Evolutionary conservation across 2,888 invertebrate genomes (phyloP).

Genomic region (Drosophila diplacantha): DNA sequence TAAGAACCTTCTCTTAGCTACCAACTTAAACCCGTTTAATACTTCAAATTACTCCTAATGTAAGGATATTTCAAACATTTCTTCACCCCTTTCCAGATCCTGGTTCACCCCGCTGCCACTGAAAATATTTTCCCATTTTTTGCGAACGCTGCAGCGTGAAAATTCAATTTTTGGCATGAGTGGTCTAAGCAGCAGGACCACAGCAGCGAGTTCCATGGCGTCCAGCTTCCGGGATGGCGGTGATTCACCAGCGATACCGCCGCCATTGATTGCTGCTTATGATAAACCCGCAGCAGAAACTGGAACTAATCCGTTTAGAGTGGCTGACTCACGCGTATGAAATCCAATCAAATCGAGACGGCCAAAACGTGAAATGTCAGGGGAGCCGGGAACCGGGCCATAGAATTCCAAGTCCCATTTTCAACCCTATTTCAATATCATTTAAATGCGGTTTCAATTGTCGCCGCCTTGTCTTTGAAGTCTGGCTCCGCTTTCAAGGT

Average conservation of each 20-base stretch:
- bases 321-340: constrained; percentile 21
- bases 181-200: constrained; percentile 39
- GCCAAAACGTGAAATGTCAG: constrained; percentile 35
- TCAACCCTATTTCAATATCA: neutral
- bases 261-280: constrained; percentile 10
- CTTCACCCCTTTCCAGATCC: neutral
- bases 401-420: constrained; percentile 11
- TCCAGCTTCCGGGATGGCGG: constrained; percentile 17
- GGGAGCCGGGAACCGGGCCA: neutral
- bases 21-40: neutral
- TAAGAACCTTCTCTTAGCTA: neutral
- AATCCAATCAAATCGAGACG: constrained; percentile 13
- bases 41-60: neutral
- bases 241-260: constrained; percentile 20
- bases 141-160: constrained; percentile 30
- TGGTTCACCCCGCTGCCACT: neutral
- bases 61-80: neutral
- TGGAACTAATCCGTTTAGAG: constrained; percentile 30
- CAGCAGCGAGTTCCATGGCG: constrained; percentile 5
- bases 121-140: constrained; percentile 22
- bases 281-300: constrained; percentile 17
- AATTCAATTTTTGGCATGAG: constrained; percentile 46
- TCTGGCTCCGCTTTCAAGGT: constrained; percentile 11
- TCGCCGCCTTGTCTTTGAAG: constrained; percentile 10
- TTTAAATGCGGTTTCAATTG: constrained; percentile 7